Evolutionary conservation across 2,797 vertebrate genomes (phyloP).

Genomic region (Buphagus erythrorhynchus): DNA sequence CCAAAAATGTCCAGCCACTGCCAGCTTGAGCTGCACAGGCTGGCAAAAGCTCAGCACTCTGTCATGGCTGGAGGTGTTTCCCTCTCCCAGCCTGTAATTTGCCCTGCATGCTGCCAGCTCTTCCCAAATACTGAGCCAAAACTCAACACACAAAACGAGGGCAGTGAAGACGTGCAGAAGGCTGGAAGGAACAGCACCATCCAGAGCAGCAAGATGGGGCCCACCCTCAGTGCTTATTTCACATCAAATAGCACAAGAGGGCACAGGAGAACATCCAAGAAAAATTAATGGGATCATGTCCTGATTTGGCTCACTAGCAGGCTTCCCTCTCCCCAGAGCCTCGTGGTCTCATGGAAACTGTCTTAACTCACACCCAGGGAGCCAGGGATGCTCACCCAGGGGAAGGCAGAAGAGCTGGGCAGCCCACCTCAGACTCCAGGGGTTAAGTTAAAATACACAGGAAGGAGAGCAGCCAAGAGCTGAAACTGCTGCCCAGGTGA

Average conservation of each 20-base stretch:
- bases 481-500: neutral
- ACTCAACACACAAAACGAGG: accelerated
- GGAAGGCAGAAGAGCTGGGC: neutral
- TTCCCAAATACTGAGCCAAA: neutral
- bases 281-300: neutral
- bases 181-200: neutral
- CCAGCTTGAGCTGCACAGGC: neutral
- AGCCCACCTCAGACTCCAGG: neutral
- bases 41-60: neutral
- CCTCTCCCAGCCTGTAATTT: neutral
- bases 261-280: neutral
- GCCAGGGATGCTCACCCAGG: neutral
- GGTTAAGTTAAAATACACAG: neutral
- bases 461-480: neutral
- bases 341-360: neutral
- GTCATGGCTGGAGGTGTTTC: neutral
- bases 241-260: neutral
- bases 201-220: neutral
- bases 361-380: accelerated
- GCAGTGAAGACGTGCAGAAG: neutral
- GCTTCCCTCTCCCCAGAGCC: neutral
- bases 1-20: neutral
- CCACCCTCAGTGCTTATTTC: neutral
- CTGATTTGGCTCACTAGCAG: neutral
- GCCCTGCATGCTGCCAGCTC: neutral